A percentile compares a stretch with the other conserved stretches of the same genome.
Evolutionary conservation across 2,888 invertebrate genomes (phyloP).

Genomic region (Eupithecia pulchellata): DNA sequence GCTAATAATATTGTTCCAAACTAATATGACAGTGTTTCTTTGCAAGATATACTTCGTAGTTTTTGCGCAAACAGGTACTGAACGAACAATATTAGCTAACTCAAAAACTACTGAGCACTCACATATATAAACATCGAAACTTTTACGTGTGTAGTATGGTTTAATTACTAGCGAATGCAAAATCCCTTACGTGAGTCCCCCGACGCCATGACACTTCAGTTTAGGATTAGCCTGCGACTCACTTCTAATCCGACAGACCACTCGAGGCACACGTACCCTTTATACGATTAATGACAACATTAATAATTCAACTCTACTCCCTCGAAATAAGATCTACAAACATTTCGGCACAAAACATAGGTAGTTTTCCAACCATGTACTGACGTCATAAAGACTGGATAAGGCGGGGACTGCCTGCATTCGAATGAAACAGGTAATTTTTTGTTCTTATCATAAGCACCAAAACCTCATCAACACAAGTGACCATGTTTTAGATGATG

Average conservation of each 20-base stretch:
- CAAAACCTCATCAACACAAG: too few relatives aligned
- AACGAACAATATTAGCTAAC: too few relatives aligned
- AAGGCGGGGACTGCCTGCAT: background rate
- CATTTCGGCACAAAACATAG: background rate
- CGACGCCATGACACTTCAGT: constrained; percentile 46
- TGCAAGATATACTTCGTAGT: too few relatives aligned
- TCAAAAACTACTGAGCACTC: too few relatives aligned
- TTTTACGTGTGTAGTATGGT: background rate
- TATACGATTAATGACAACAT: constrained; percentile 29
- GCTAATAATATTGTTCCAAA: too few relatives aligned
- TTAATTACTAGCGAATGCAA: constrained; percentile 12
- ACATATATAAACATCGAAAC: background rate
- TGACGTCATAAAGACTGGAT: background rate
- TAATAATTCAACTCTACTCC: constrained; percentile 19
- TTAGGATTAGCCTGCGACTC: constrained; percentile 49
- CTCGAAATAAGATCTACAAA: constrained; percentile 6
- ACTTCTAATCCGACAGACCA: constrained; percentile 51
- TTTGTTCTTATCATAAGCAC: too few relatives aligned
- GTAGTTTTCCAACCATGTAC: background rate
- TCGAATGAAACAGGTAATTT: background rate
- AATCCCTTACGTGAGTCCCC: constrained; percentile 29
- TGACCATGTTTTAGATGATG: too few relatives aligned
- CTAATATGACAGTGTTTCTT: too few relatives aligned
- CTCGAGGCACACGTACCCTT: constrained; percentile 50
- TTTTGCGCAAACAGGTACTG: too few relatives aligned